Evolutionary conservation across 1,140 invertebrate species (phyloP).

Genomic region (Lepidurus arcticus): DNA sequence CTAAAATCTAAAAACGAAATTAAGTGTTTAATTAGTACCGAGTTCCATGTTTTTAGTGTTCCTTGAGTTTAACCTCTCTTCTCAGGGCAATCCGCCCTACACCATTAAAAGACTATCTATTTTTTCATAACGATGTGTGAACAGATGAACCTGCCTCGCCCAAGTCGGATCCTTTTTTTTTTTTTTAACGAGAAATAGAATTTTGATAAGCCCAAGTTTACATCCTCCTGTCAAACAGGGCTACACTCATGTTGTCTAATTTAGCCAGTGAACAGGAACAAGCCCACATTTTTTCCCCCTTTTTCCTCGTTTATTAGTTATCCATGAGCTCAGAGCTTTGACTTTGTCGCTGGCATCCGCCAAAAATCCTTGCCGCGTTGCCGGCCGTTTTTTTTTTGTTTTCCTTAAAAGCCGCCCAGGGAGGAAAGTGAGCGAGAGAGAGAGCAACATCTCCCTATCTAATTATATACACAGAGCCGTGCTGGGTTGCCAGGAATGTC

Average conservation of each 20-base stretch:
- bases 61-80: not conserved
- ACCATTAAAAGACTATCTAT: not conserved
- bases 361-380: not conserved
- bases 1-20: not conserved
- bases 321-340: not conserved
- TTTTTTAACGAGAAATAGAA: not conserved
- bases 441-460: not conserved
- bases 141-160: constrained; percentile 3
- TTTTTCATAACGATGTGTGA: constrained; percentile 18
- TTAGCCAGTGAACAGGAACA: not conserved
- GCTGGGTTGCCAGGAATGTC: not conserved
- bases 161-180: not conserved
- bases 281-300: not conserved
- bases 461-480: not conserved
- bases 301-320: not conserved
- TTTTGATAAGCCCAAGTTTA: not conserved
- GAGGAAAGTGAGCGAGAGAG: not conserved
- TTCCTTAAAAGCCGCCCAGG: not conserved
- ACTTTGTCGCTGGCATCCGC: not conserved
- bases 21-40: not conserved
- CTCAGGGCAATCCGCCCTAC: not conserved
- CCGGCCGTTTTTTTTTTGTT: not conserved
- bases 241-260: constrained; percentile 11
- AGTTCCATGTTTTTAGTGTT: not conserved
- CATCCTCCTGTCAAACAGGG: not conserved